Percentiles rank a stretch among this genome's conserved stretches.
Conservation (phyloP, 2,113 vertebrate species). For the Perca fluviatilis region DNA sequence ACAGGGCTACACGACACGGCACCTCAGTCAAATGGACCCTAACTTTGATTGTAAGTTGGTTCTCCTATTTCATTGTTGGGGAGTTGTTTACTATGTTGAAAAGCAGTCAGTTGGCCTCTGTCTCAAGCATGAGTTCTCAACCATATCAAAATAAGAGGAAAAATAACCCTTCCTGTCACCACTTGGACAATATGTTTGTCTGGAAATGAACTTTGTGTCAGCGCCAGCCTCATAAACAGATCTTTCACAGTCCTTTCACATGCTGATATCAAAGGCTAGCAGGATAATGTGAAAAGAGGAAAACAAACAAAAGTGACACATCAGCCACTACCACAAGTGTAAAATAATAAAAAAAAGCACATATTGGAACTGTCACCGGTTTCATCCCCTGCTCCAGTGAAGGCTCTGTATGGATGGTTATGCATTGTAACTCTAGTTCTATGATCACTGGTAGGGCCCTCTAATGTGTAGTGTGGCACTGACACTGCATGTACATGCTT, state of each 20-base stretch:
- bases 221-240: conserved; percentile 12
- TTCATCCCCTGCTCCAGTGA: not conserved
- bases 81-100: conserved; percentile 66
- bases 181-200: conserved; percentile 28
- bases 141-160: conserved; percentile 47
- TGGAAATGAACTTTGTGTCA: conserved; percentile 58
- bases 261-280: conserved; percentile 11
- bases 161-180: conserved; percentile 48
- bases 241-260: not conserved
- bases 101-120: conserved; percentile 51
- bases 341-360: not conserved
- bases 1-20: not conserved
- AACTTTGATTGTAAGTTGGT: conserved; percentile 72
- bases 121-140: conserved; percentile 47
- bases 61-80: conserved; percentile 63
- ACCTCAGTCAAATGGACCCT: conserved; percentile 68
- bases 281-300: conserved; percentile 21
- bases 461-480: not conserved
- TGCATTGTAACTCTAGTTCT: not conserved
- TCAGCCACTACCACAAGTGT: conserved; percentile 1
- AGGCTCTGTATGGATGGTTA: not conserved
- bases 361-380: not conserved
- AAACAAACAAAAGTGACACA: conserved; percentile 37
- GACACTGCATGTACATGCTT: not conserved
- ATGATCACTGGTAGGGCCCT: not conserved